A percentile compares a stretch with the other conserved stretches of the same genome.
Conservation (phyloP, 2,113 vertebrate genomes). For the Jacana jacana region DNA sequence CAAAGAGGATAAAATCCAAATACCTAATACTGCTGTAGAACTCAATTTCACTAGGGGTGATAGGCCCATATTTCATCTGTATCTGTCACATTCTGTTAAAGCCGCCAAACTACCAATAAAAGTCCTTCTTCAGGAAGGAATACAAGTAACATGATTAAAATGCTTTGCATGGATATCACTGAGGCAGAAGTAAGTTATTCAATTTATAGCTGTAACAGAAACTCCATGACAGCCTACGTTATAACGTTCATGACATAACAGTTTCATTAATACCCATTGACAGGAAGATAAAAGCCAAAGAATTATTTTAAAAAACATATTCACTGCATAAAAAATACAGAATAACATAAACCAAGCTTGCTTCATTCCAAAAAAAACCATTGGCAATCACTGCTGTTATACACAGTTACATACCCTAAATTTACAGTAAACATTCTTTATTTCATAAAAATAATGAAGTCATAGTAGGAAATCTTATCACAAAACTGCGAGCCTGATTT, state of each 20-base stretch:
- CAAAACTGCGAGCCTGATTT: not conserved
- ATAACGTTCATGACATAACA: not conserved
- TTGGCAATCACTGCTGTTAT: not conserved
- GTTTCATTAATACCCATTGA: not conserved
- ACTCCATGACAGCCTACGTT: not conserved
- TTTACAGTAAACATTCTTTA: not conserved
- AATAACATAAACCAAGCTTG: not conserved
- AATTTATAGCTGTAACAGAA: not conserved
- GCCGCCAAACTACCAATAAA: not conserved
- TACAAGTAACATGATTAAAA: not conserved
- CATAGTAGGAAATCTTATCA: not conserved
- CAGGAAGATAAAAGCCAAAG: not conserved
- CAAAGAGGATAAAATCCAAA: not conserved
- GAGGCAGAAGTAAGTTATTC: not conserved
- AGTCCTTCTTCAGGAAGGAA: not conserved
- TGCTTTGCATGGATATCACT: not conserved
- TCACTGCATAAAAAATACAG: not conserved
- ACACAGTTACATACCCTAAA: not conserved
- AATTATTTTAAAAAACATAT: not conserved
- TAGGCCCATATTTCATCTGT: not conserved
- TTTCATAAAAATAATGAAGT: not conserved
- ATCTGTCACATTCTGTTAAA: not conserved
- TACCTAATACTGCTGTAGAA: not conserved
- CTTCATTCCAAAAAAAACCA: not conserved
- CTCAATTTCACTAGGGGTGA: not conserved